Evolutionary conservation across 2,113 vertebrate genomes (phyloP).

Genomic region (Stigmatopora argus): DNA sequence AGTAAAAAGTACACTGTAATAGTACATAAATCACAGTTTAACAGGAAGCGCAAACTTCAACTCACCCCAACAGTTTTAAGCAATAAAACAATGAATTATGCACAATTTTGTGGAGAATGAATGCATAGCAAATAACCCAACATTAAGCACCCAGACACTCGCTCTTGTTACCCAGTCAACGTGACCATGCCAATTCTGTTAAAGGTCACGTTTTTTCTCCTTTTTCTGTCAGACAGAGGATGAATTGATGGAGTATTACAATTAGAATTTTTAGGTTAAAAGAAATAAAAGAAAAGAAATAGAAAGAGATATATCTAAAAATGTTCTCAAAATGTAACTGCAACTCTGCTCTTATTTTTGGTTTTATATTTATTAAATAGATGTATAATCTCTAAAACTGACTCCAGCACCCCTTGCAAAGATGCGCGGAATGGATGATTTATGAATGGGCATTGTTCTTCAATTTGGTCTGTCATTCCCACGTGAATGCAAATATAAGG

Average conservation of each 20-base stretch:
- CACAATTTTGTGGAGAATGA: not conserved
- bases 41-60: not conserved
- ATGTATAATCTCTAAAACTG: too few relatives aligned
- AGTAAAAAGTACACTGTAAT: not conserved
- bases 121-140: not conserved
- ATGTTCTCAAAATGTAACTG: not conserved
- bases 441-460: too few relatives aligned
- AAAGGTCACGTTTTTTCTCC: slow-evolving; percentile 26
- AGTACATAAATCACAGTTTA: not conserved
- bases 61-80: not conserved
- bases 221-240: slow-evolving; percentile 13
- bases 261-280: slow-evolving; percentile 4
- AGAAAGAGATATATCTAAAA: not conserved
- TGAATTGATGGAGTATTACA: slow-evolving; percentile 38
- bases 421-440: too few relatives aligned
- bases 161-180: not conserved
- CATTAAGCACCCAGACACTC: not conserved
- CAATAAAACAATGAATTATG: not conserved
- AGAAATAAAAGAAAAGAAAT: slow-evolving; percentile 1
- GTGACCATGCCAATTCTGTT: slow-evolving; percentile 16
- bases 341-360: not conserved
- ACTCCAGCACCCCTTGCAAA: too few relatives aligned
- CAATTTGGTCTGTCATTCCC: too few relatives aligned
- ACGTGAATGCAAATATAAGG: too few relatives aligned
- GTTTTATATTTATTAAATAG: too few relatives aligned